Percentiles rank a stretch among this genome's conserved stretches.
Evolutionary conservation across 2,797 vertebrate genomes (phyloP).

Genomic region (Petrocephalus sullivani): DNA sequence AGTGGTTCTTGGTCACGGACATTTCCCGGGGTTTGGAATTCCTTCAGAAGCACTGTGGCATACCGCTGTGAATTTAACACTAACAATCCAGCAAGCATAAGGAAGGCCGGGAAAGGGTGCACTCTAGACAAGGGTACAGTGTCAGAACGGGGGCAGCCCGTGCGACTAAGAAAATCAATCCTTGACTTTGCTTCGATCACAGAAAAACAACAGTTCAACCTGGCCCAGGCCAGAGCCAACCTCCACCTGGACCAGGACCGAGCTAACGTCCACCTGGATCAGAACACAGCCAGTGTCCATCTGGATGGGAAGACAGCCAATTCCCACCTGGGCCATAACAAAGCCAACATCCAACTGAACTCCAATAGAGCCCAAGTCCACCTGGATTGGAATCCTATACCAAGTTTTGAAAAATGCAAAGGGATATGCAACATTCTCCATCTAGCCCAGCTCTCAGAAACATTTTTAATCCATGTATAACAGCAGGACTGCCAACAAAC

Average conservation of each 20-base stretch:
- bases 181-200: not conserved
- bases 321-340: too few species aligned
- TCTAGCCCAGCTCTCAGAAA: not conserved
- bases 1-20: not conserved
- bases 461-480: not conserved
- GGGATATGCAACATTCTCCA: not conserved
- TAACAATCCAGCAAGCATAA: not conserved
- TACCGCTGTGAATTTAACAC: not conserved
- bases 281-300: not conserved
- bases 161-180: not conserved
- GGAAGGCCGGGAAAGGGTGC: not conserved
- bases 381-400: not conserved
- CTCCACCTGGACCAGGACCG: not conserved
- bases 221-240: not conserved
- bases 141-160: not conserved
- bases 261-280: not conserved
- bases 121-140: not conserved
- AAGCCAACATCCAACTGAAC: too few species aligned
- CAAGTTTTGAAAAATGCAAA: not conserved
- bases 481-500: not conserved
- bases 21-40: not conserved
- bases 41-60: not conserved
- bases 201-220: not conserved
- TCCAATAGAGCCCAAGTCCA: not conserved
- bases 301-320: not conserved